A percentile compares a stretch with the other conserved stretches of the same genome.
Conservation (phyloP, 2,797 vertebrate genomes). For the Pseudopleuronectes americanus region DNA sequence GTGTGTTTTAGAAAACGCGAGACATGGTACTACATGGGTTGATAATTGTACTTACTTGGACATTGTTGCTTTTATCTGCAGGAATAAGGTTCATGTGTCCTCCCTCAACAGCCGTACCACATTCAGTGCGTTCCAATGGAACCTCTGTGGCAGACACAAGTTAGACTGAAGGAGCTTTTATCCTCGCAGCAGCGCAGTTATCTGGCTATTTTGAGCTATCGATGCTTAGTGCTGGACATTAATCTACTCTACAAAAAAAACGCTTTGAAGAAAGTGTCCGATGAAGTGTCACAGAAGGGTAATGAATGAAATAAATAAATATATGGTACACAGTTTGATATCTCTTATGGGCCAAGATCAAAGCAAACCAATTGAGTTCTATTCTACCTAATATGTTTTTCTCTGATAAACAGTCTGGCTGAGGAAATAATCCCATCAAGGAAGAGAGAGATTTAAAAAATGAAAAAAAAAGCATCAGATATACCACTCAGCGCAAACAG, state of each 20-base stretch:
- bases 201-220: constrained; percentile 75
- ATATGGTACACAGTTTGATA: constrained; percentile 75
- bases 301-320: constrained; percentile 77
- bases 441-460: constrained; percentile 75
- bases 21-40: neutral
- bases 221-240: constrained; percentile 78
- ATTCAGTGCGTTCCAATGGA: constrained; percentile 27
- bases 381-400: constrained; percentile 81
- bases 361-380: constrained; percentile 78
- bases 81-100: constrained; percentile 26
- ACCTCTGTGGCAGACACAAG: constrained; percentile 38
- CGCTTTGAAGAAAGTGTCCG: constrained; percentile 77
- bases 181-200: constrained; percentile 60
- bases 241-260: constrained; percentile 74
- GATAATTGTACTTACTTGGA: neutral
- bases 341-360: constrained; percentile 74
- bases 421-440: constrained; percentile 82
- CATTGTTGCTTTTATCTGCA: neutral
- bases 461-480: constrained; percentile 69
- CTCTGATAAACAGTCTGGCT: constrained; percentile 80
- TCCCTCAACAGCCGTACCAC: constrained; percentile 31
- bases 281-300: constrained; percentile 73
- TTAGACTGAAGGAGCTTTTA: constrained; percentile 59
- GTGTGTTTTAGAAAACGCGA: neutral
- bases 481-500: constrained; percentile 75